Percentiles rank a stretch among this genome's conserved stretches.
These are phyloP conservation scores for Dicycla oo DNA, from an alignment of 2,888 invertebrate genomes.

Conservation along the genomic window DNA sequence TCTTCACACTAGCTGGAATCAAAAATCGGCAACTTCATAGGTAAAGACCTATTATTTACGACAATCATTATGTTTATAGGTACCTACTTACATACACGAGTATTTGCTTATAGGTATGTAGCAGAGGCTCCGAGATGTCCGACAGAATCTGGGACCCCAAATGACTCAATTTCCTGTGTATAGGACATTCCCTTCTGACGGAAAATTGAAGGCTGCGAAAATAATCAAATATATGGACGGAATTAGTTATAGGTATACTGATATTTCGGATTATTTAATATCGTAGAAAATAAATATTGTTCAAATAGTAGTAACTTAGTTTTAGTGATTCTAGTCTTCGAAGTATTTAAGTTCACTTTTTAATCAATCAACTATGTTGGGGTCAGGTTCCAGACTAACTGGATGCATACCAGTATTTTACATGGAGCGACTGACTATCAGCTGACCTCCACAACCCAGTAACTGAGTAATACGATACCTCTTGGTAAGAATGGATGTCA, in stretches of 20 bases:
- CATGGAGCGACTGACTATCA: no score
- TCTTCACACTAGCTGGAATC: no score
- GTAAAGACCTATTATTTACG: no score
- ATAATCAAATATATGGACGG: slow-evolving; percentile 24
- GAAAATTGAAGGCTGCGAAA: slow-evolving; percentile 23
- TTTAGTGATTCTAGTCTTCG: no score
- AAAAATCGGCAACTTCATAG: no score
- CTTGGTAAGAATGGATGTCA: no score
- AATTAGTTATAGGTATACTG: background rate
- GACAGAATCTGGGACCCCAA: slow-evolving; percentile 33
- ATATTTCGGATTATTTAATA: background rate
- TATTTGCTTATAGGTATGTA: background rate
- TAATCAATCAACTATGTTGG: no score
- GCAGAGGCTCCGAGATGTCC: background rate
- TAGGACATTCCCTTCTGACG: slow-evolving; percentile 6
- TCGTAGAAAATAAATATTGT: background rate
- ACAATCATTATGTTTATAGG: background rate
- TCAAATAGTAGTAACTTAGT: background rate
- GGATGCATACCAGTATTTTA: no score
- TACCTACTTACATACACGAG: background rate
- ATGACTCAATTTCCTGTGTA: slow-evolving; percentile 48
- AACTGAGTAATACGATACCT: no score
- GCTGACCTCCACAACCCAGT: no score
- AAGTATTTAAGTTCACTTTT: background rate
- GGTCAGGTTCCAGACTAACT: no score